These are phyloP conservation scores for Lithodes maja DNA, from an alignment of 2,888 invertebrate genomes.

Conservation along the genomic window DNA sequence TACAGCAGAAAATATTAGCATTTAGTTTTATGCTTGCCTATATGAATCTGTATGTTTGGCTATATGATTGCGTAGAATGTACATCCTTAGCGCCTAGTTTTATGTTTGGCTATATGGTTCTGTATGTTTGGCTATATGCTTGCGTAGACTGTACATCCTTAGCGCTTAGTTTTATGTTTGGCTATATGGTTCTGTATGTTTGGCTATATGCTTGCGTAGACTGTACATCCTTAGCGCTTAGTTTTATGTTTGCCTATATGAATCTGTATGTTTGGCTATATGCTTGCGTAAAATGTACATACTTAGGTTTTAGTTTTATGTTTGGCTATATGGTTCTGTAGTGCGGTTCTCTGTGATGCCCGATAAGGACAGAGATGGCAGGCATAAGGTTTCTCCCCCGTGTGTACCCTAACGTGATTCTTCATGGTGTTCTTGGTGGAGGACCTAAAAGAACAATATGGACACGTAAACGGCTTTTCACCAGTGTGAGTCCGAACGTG, in stretches of 20 bases:
- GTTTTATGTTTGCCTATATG: conserved; percentile 30
- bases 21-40: too few relatives aligned
- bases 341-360: conserved; percentile 34
- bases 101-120: conserved; percentile 32
- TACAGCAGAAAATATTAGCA: too few relatives aligned
- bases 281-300: not conserved
- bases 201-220: too few relatives aligned
- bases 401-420: not conserved
- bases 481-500: conserved; percentile 32
- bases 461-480: conserved; percentile 29
- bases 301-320: not conserved
- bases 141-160: not conserved
- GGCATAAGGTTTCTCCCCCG: not conserved
- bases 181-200: conserved; percentile 32
- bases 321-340: conserved; percentile 32
- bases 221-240: not conserved
- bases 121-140: not conserved
- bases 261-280: not conserved
- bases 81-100: not conserved
- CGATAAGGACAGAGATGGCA: conserved; percentile 29
- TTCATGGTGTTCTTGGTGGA: conserved; percentile 10
- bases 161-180: conserved; percentile 12
- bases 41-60: too few relatives aligned
- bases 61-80: not conserved
- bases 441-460: conserved; percentile 4